Evolutionary conservation across 2,113 vertebrate genomes (phyloP), one percentile per base, ranked within the genome.

Genomic region (Chascanopsetta lugubris): DNA sequence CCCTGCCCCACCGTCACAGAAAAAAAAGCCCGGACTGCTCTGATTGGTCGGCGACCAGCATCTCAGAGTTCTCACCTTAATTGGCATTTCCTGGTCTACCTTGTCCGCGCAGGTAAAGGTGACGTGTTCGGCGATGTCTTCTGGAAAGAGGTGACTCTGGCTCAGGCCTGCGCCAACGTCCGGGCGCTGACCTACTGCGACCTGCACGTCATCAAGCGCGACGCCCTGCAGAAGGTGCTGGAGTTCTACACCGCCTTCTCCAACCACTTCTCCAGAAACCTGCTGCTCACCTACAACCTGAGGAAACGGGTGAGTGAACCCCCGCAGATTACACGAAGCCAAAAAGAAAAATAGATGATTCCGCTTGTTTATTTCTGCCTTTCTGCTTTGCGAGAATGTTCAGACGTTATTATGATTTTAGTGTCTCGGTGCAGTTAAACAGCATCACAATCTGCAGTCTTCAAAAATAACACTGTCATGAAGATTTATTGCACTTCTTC

Each of bases 121-220:
- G 97, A 99, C 0, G 97, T 99, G 54, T 99, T 99, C 85, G 97
- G 97, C 46, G 97, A 99, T 25, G 96, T 98, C 49, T 99, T 99
- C 92, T 99, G 97, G 97, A 99, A 98, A 79, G 97, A 99, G 82
- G 94, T 95, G 42, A 96, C 95, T 1, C 92, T 99, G 0, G 96
- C 97, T 61, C 97, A 97, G 70, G 95, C 97, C 36, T 99, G 97
- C 47, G 97, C 97, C 50, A 99, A 99, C 2, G 97, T 99, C 2
- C 93, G 97, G 63, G 97, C 97, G 36, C 80, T 99, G 91, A 99
- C 97, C 59, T 99, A 99, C 89, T 99, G 97, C 32, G 97, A 99
- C 88, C 94, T 99, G 53, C 97, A 99, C 21, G 96, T 99, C 77
- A 99, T 99, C 62, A 99, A 98, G 78, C 92, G 97, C 5, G 97